Evolutionary conservation across 2,113 vertebrate species (phyloP), one percentile per base, ranked within the genome.

Genomic region (Melanocharis versteri): DNA sequence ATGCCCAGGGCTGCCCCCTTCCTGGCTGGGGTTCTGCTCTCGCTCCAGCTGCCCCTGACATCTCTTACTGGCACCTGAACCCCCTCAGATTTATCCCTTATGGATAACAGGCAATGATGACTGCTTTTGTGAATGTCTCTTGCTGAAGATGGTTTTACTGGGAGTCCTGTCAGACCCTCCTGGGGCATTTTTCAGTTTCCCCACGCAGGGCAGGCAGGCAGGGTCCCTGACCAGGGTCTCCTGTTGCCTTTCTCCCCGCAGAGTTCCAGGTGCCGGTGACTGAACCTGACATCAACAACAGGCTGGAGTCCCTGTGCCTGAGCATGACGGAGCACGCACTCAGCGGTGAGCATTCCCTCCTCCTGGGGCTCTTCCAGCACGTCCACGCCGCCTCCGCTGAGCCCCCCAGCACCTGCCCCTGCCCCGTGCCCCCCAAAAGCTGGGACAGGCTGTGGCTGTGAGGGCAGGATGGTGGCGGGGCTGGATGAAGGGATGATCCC

Each of bases 311-410:
- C 92, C 98, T 99, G 98, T 99, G 99, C 98, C 98, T 99, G 97
- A 99, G 99, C 97, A 99, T 99, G 99, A 99, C 99, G 8, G 99
- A 99, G 97, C 99, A 99, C 68, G 99, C 99, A 37, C 98, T 99
- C 97, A 99, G 98, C 98, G 99, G 99, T 99, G 95, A 98, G 98
- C 96, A 91, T 33, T 71, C 70, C 75, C 79, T 71, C 61, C 39
- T 65, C 23, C 71, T 93, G 13, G 48, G 70, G 79, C 62, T 92
- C 79, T 91, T 90, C 76, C 96, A 95, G 88, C 94, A 90, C 28
- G 3, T 94, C 90, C 95, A 84, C 40, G 4, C 89, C 2, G 9
- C 93, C 84, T 93, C 96, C 0, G 11, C 94, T 3, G 77, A 96
- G 27, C 48, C 96, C 89, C 87, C 93, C 48, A 11, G 80, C 71